Conservation (phyloP, 1,140 invertebrate genomes). For the Drosophila bipectinata region DNA sequence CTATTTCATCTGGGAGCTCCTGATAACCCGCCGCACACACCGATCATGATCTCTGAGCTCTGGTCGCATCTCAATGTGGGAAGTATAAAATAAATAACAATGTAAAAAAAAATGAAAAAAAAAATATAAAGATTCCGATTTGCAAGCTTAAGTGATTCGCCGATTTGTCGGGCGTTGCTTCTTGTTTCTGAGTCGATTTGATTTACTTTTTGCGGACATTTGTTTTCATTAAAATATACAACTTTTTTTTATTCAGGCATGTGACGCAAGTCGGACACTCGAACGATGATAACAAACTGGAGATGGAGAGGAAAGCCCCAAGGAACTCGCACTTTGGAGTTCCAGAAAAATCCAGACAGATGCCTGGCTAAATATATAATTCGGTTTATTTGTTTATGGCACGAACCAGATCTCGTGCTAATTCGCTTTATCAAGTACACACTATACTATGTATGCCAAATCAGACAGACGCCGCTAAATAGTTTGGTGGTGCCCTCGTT, state of each 20-base stretch:
- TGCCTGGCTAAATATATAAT: conserved; percentile 32
- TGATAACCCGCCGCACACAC: conserved; percentile 57
- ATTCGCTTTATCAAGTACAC: conserved; percentile 55
- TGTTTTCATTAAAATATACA: conserved; percentile 49
- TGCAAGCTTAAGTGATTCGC: conserved; percentile 46
- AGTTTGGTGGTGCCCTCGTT: conserved; percentile 59
- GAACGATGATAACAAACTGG: conserved; percentile 31
- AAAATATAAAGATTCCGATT: conserved; percentile 22
- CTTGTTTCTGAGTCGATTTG: conserved; percentile 32
- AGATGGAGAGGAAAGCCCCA: conserved; percentile 33
- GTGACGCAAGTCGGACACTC: conserved; percentile 40
- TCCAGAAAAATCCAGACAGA: conserved; percentile 26
- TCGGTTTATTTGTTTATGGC: conserved; percentile 25
- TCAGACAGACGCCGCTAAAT: conserved; percentile 46
- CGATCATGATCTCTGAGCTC: conserved; percentile 67
- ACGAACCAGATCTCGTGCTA: conserved; percentile 55
- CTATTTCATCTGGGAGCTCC: conserved; percentile 52
- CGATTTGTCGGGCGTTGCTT: conserved; percentile 62
- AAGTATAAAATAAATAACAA: conserved; percentile 44
- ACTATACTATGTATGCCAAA: conserved; percentile 19
- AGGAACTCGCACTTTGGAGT: conserved; percentile 17
- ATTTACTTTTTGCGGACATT: conserved; percentile 49
- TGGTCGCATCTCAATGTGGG: conserved; percentile 59
- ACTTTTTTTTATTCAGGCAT: conserved; percentile 35
- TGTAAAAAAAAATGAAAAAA: conserved; percentile 5